Conservation (phyloP, 2,888 invertebrate genomes). For the Tortricodes alternella region DNA sequence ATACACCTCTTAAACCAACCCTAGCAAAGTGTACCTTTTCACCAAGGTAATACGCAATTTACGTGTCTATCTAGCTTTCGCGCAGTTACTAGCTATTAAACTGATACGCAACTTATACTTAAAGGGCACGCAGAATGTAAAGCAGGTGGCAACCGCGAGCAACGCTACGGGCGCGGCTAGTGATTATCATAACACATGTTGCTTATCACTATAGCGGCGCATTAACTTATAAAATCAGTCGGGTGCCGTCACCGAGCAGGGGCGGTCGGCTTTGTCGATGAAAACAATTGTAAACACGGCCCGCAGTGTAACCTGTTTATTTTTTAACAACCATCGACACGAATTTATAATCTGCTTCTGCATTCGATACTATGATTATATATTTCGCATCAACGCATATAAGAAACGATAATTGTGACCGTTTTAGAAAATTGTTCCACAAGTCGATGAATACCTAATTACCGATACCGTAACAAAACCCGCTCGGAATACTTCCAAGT, state of each 20-base stretch:
- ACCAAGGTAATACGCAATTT: too few relatives aligned
- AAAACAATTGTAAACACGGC: neutral
- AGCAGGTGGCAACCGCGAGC: slow-evolving; percentile 9
- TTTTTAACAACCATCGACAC: too few relatives aligned
- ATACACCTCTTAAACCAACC: neutral
- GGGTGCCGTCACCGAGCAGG: slow-evolving; percentile 5
- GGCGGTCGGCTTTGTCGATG: neutral
- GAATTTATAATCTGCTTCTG: too few relatives aligned
- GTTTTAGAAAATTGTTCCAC: too few relatives aligned
- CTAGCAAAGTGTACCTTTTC: neutral
- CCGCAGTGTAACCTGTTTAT: neutral
- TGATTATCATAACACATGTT: slow-evolving; percentile 29
- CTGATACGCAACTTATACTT: neutral
- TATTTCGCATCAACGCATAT: too few relatives aligned
- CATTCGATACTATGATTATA: too few relatives aligned
- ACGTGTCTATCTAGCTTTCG: too few relatives aligned
- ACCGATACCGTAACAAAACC: too few relatives aligned
- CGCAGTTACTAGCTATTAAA: neutral
- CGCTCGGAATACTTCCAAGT: too few relatives aligned
- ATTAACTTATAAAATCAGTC: slow-evolving; percentile 24
- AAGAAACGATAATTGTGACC: too few relatives aligned
- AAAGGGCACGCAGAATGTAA: neutral
- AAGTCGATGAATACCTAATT: too few relatives aligned
- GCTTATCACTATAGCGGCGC: slow-evolving; percentile 23
- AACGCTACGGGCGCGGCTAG: neutral